A percentile compares a stretch with the other conserved stretches of the same genome.
phyloP scores from a whole-genome alignment of 2,113 vertebrate genomes.

The Caretta caretta region DNA sequence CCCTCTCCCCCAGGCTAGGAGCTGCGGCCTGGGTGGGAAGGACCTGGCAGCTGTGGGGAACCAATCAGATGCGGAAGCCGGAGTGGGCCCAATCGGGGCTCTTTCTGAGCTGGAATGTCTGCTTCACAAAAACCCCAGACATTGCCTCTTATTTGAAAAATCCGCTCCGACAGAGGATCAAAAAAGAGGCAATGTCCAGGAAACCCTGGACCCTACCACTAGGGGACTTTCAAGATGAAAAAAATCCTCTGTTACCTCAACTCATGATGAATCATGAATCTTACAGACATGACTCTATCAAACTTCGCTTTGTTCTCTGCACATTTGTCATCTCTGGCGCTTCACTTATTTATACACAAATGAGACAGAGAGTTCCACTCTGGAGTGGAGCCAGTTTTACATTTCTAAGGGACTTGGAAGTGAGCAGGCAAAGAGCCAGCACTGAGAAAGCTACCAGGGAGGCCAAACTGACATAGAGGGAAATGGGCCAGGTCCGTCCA shows the following conservation, averaged over 20 bases:
- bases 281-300: background rate
- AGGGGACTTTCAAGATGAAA: slow-evolving; percentile 1
- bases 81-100: too few relatives aligned
- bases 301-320: background rate
- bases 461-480: background rate
- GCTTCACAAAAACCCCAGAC: too few relatives aligned
- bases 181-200: too few relatives aligned
- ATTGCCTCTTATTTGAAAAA: too few relatives aligned
- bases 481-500: background rate
- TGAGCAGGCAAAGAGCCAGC: background rate
- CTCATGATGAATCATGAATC: background rate
- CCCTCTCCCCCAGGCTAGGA: too few relatives aligned
- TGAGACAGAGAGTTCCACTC: background rate
- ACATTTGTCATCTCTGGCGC: background rate
- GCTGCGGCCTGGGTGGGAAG: too few relatives aligned
- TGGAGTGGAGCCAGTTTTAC: background rate
- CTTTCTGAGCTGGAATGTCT: too few relatives aligned
- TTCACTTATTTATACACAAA: background rate
- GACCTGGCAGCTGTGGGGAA: too few relatives aligned
- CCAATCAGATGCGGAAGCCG: too few relatives aligned
- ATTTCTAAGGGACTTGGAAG: background rate
- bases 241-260: background rate
- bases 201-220: too few relatives aligned
- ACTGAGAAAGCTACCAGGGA: background rate
- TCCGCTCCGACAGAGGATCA: too few relatives aligned